phyloP scores from a whole-genome alignment of 2,797 vertebrate genomes.

The Neosilurus mollespiculum region DNA sequence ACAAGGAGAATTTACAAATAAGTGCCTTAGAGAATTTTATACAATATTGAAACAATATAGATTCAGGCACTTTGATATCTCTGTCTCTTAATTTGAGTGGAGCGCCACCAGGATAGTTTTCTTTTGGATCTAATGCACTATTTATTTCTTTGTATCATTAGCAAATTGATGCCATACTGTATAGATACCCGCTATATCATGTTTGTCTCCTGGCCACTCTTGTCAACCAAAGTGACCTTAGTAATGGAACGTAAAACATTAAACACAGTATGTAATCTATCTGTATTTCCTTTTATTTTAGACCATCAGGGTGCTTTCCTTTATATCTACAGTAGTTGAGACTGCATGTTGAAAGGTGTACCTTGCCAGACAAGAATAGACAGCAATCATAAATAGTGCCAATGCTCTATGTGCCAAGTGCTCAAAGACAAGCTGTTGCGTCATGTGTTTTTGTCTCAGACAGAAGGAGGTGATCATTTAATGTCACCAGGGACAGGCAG shows the following conservation, averaged over 20 bases:
- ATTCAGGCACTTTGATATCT: too few relatives aligned
- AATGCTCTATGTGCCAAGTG: neutral
- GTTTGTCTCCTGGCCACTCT: neutral
- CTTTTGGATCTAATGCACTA: neutral
- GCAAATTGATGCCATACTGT: neutral
- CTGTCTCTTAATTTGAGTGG: neutral
- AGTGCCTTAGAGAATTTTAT: too few relatives aligned
- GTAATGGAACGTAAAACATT: neutral
- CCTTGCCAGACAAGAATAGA: neutral
- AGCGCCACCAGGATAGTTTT: neutral
- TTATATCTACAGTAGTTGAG: neutral
- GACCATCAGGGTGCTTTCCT: neutral
- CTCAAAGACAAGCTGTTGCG: neutral
- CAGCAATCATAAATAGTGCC: neutral
- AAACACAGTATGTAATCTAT: neutral
- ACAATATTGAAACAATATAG: too few relatives aligned
- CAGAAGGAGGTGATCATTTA: constrained; percentile 2
- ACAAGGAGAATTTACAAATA: too few relatives aligned
- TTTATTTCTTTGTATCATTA: neutral
- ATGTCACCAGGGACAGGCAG: neutral
- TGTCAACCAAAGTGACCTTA: neutral
- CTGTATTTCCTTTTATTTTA: neutral
- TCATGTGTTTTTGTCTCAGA: neutral
- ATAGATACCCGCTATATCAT: neutral
- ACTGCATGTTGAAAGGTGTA: neutral